These are phyloP conservation scores for Margaritifera margaritifera DNA, from an alignment of 2,888 invertebrate species.

Conservation along the genomic window DNA sequence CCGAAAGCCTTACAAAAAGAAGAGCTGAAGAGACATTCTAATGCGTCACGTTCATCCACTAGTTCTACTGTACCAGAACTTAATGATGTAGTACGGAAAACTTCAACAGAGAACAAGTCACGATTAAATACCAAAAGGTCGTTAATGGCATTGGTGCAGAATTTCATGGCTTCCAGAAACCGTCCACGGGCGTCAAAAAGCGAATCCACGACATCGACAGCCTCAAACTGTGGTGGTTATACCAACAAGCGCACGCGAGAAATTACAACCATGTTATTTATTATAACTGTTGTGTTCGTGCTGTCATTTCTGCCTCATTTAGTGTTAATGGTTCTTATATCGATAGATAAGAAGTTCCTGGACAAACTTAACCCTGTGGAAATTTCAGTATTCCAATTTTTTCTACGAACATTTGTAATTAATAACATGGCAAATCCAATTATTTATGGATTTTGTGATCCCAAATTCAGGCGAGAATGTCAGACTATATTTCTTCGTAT, in stretches of 20 bases:
- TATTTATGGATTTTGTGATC: slow-evolving; percentile 55
- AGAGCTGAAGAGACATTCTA: slow-evolving; percentile 1
- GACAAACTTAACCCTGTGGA: slow-evolving; percentile 23
- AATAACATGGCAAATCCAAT: slow-evolving; percentile 55
- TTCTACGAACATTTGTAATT: slow-evolving; percentile 52
- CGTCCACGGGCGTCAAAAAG: neutral
- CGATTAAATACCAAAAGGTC: neutral
- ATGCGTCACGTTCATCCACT: neutral
- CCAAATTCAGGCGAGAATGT: slow-evolving; percentile 49
- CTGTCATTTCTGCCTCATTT: slow-evolving; percentile 52
- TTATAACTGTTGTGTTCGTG: slow-evolving; percentile 51
- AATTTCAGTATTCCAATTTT: slow-evolving; percentile 39
- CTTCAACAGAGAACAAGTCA: neutral
- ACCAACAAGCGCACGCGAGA: slow-evolving; percentile 32
- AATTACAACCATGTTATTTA: slow-evolving; percentile 49
- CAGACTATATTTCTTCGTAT: slow-evolving; percentile 20
- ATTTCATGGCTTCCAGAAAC: neutral
- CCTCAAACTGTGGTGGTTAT: slow-evolving; percentile 11
- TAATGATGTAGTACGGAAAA: neutral
- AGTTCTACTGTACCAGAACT: slow-evolving; percentile 1
- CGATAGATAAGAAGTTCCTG: slow-evolving; percentile 30
- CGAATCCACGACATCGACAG: neutral
- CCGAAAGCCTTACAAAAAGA: neutral
- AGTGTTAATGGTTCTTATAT: slow-evolving; percentile 34
- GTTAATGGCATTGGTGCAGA: neutral